These are phyloP conservation scores for Opisthocomus hoazin DNA, from an alignment of 2,113 vertebrate species.

Conservation along the genomic window DNA sequence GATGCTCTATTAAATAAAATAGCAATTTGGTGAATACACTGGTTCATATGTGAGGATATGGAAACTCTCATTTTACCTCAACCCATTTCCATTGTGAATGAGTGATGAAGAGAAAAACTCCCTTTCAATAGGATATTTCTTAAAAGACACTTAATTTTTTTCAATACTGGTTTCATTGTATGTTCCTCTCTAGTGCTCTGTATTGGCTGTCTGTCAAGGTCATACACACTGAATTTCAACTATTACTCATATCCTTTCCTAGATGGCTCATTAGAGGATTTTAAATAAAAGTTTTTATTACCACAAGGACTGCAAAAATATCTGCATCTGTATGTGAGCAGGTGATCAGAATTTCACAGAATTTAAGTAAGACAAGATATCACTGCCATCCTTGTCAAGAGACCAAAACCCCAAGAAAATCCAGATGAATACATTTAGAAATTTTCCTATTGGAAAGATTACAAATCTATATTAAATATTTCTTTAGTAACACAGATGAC, in stretches of 20 bases:
- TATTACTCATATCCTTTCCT: constrained; percentile 43
- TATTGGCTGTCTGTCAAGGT: constrained; percentile 44
- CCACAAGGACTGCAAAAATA: background rate
- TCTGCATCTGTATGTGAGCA: constrained; percentile 8
- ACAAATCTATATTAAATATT: background rate
- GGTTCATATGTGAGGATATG: background rate
- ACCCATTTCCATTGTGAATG: background rate
- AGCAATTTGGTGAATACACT: background rate
- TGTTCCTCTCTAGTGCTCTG: background rate
- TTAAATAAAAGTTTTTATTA: constrained; percentile 32
- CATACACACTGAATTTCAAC: constrained; percentile 25
- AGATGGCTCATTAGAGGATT: constrained; percentile 52
- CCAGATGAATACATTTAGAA: background rate
- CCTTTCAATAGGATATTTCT: background rate
- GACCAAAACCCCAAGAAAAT: background rate
- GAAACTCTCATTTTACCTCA: background rate
- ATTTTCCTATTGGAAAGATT: background rate
- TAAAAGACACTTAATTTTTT: background rate
- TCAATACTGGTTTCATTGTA: background rate
- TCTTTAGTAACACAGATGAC: background rate
- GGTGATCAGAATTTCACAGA: background rate
- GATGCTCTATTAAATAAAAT: background rate
- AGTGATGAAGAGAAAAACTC: constrained; percentile 3
- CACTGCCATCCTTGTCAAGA: background rate
- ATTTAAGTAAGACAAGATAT: constrained; percentile 13